Base-by-base conservation (phyloP, 1,140 invertebrate species). In the Hyphantria cunea region DNA sequence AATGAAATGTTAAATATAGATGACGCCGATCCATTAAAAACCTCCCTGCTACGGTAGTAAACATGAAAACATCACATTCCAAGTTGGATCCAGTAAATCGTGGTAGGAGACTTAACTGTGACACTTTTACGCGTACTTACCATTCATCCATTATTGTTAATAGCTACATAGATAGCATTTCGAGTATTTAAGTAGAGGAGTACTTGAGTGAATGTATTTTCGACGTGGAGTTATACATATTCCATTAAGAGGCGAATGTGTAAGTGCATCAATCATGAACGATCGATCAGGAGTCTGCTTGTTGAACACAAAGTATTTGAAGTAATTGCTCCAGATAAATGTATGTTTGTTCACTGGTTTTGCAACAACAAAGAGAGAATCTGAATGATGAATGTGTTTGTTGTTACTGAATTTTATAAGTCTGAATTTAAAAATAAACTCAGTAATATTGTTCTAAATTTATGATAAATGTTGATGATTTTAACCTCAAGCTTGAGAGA, bases 101-200 rank as follows among this genome's bases (percentile, higher is more conserved):
- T 60, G 8, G 48, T 32, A 60, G 13, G 47, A n/a, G 56, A 42
- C 56, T 60, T 60, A 60, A 41, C 25, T 11, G 15, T 60, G 56
- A 60, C 56, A 60, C 56, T 60, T 60, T 60, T 60, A 60, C 48
- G 56, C 39, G 48, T 34, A 60, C 56, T 60, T 60, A 60, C 37
- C 48, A 60, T 60, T 32, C 56, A 60, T 60, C 56, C 32, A 60
- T 60, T 60, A 60, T 50, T 60, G 56, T 60, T 60, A 60, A 60
- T 60, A 60, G 56, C 56, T 60, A 48, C 45, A 58, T 33, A 60
- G 56, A 51, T 60, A 39, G 37, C 50, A 37, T 51, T 60, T 58
- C 45, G 25, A 60, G 39, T 60, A 60, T 13, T 44, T 44, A 10
- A 47, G 37, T n/a, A 39, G 37, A 10, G 37, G n/a, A 39, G 48